Evolutionary conservation across 2,113 vertebrate species (phyloP).

Genomic region (Petromus typicus): DNA sequence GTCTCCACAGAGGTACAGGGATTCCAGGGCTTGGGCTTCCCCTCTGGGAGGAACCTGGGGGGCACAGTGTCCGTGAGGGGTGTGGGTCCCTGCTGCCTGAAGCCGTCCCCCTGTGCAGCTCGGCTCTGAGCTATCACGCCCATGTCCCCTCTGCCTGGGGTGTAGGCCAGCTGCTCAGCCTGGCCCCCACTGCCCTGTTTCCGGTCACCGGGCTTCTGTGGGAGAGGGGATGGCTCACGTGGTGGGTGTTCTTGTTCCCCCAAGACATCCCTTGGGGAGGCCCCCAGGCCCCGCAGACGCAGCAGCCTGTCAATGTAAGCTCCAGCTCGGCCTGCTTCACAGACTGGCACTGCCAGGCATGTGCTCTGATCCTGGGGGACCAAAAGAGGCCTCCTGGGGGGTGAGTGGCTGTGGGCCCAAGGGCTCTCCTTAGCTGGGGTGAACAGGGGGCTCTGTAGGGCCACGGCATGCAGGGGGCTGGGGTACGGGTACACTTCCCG

Average conservation of each 20-base stretch:
- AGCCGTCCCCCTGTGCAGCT: conserved; percentile 68
- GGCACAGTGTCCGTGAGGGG: conserved; percentile 41
- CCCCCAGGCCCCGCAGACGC: conserved; percentile 85
- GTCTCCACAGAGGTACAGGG: conserved; percentile 38
- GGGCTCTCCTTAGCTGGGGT: conserved; percentile 80
- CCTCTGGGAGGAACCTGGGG: neutral
- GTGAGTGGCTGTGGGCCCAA: neutral
- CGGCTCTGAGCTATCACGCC: conserved; percentile 61
- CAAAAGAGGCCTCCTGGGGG: conserved; percentile 25
- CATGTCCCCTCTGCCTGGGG: conserved; percentile 64
- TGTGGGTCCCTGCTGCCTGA: conserved; percentile 39
- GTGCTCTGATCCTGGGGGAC: neutral
- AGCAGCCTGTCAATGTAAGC: conserved; percentile 92
- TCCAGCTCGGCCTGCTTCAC: conserved; percentile 81
- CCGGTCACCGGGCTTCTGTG: conserved; percentile 74
- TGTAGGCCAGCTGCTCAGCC: conserved; percentile 66
- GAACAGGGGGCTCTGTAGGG: conserved; percentile 96
- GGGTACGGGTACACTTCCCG: conserved; percentile 94
- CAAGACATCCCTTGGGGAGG: conserved; percentile 52
- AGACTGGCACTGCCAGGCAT: conserved; percentile 58
- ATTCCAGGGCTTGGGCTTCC: conserved; percentile 55
- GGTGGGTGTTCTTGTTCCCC: conserved; percentile 65
- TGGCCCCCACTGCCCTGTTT: conserved; percentile 68
- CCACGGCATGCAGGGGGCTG: conserved; percentile 96
- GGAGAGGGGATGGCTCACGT: conserved; percentile 46